These are phyloP conservation scores for Trichechus manatus DNA, from an alignment of 2,113 vertebrate species.

Conservation along the genomic window DNA sequence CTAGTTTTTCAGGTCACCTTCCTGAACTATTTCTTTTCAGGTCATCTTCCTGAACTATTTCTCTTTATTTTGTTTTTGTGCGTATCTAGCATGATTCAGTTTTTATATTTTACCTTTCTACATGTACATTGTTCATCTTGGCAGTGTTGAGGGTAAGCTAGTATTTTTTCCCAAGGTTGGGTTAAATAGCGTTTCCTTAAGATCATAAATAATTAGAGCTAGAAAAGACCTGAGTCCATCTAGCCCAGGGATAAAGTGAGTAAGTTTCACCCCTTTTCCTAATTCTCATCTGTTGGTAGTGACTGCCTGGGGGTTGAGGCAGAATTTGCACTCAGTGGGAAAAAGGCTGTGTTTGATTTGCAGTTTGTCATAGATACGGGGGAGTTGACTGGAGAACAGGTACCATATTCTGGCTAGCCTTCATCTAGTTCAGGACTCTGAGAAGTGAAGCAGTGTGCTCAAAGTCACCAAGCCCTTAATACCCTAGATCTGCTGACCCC, in stretches of 20 bases:
- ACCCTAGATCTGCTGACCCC: background rate
- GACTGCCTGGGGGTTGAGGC: background rate
- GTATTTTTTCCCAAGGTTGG: background rate
- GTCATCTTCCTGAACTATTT: conserved; percentile 59
- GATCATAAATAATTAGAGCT: background rate
- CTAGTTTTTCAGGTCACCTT: conserved; percentile 67
- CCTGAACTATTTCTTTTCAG: conserved; percentile 45
- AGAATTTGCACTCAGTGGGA: background rate
- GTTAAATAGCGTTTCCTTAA: conserved; percentile 19
- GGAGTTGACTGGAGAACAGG: background rate
- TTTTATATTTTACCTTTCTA: conserved; percentile 47
- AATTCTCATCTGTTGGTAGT: background rate
- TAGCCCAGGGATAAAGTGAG: background rate
- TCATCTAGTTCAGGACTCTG: background rate
- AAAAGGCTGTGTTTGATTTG: background rate
- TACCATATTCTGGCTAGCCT: background rate
- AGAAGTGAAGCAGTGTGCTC: background rate
- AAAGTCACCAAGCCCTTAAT: background rate
- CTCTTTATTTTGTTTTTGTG: conserved; percentile 23
- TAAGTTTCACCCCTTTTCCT: background rate
- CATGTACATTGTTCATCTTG: conserved; percentile 39
- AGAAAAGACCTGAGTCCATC: background rate
- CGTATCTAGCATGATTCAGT: conserved; percentile 55
- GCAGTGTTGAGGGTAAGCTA: conserved; percentile 31
- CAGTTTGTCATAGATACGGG: background rate